phyloP scores from a whole-genome alignment of 1,140 invertebrate species.

The Heliconius hermathena region DNA sequence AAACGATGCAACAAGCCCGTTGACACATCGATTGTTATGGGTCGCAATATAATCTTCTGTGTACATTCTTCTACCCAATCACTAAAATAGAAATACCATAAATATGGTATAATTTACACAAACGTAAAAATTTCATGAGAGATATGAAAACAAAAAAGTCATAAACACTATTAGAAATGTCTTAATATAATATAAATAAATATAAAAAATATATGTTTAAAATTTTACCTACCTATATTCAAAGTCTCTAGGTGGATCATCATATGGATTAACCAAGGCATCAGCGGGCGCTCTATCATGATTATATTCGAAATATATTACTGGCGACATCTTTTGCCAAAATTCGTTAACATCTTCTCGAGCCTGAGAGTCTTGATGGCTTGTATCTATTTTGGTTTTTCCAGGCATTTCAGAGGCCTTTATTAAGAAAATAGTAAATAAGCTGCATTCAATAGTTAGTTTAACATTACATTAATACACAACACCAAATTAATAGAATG shows the following conservation, averaged over 20 bases:
- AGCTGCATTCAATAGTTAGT: too few species aligned
- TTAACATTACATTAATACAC: neutral
- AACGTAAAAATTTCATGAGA: neutral
- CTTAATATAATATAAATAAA: too few species aligned
- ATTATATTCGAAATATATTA: slow-evolving; percentile 53
- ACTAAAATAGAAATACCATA: slow-evolving; percentile 41
- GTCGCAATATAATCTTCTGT: slow-evolving; percentile 46
- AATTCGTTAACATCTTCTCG: slow-evolving; percentile 45
- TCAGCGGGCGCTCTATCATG: slow-evolving; percentile 54
- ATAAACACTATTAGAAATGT: too few species aligned
- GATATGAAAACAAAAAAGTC: too few species aligned
- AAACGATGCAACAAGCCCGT: slow-evolving; percentile 45
- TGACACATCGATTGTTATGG: slow-evolving; percentile 40
- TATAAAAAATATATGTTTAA: slow-evolving; percentile 12
- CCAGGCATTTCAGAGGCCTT: neutral
- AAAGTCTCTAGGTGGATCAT: slow-evolving; percentile 62
- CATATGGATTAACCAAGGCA: slow-evolving; percentile 50
- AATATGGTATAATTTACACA: neutral
- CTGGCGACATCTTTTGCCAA: slow-evolving; percentile 58
- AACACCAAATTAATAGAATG: neutral
- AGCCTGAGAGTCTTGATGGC: slow-evolving; percentile 5
- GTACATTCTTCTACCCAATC: slow-evolving; percentile 62
- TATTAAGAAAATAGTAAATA: neutral
- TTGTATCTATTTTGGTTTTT: neutral
- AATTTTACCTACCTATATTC: slow-evolving; percentile 67